Percentiles rank a stretch among this genome's conserved stretches.
phyloP scores from a whole-genome alignment of 2,888 invertebrate species.

The Caenorhabditis afra region DNA sequence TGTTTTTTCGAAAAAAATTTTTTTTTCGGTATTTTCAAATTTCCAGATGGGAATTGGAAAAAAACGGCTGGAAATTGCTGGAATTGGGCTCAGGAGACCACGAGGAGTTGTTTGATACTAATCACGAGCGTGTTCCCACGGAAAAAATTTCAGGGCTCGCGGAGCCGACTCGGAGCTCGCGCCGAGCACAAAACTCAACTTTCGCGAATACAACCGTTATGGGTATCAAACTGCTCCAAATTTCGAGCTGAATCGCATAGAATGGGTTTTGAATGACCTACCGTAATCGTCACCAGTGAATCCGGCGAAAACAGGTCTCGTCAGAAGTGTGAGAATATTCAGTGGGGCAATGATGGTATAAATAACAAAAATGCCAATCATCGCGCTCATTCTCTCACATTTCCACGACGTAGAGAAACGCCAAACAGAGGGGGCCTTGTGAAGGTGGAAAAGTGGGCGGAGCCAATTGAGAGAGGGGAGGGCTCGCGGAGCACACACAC shows the following conservation, averaged over 20 bases:
- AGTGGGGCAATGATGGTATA: slow-evolving; percentile 7
- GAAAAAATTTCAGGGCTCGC: slow-evolving; percentile 3
- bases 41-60: too few relatives aligned
- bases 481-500: background rate
- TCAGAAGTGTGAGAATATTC: slow-evolving; percentile 19
- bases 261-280: too few relatives aligned
- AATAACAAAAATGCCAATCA: slow-evolving; percentile 27
- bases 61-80: too few relatives aligned
- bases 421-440: slow-evolving; percentile 6
- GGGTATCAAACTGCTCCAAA: slow-evolving; percentile 3
- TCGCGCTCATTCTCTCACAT: slow-evolving; percentile 18
- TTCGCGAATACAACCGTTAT: background rate
- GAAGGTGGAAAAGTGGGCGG: slow-evolving; percentile 55
- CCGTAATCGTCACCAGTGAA: slow-evolving; percentile 9
- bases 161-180: background rate
- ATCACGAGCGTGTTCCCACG: background rate
- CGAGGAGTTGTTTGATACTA: background rate
- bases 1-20: too few relatives aligned
- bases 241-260: background rate
- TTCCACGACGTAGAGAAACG: background rate
- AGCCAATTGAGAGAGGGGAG: slow-evolving; percentile 8
- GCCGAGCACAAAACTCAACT: background rate
- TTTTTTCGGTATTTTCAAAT: too few relatives aligned
- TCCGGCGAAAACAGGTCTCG: background rate
- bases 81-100: background rate